Evolutionary conservation across 2,888 invertebrate genomes (phyloP).

Genomic region (Spatulosminthurus flaviceps): DNA sequence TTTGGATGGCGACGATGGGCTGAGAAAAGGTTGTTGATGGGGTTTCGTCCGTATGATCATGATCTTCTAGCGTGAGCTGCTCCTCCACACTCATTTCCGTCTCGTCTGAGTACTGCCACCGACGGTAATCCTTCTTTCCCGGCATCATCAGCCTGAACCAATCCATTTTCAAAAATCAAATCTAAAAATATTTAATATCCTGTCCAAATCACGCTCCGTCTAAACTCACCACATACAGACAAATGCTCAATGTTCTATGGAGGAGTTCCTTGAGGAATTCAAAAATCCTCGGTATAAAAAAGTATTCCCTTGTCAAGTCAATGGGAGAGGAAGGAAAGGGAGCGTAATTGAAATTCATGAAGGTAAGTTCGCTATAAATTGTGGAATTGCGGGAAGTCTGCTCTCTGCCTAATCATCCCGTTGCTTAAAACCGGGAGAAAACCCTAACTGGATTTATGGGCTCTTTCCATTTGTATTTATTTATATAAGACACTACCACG

Average conservation of each 20-base stretch:
- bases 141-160: conserved; percentile 39
- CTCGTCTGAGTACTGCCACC: conserved; percentile 63
- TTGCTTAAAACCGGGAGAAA: background rate
- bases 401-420: conserved; percentile 2
- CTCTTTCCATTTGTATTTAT: background rate
- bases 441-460: background rate
- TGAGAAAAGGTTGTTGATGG: conserved; percentile 58
- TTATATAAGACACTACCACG: background rate
- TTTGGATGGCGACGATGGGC: conserved; percentile 57
- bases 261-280: too few relatives aligned
- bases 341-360: conserved; percentile 39
- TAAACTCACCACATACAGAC: too few relatives aligned
- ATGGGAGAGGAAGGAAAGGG: conserved; percentile 9
- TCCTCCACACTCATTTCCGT: conserved; percentile 63
- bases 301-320: background rate
- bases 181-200: background rate
- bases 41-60: conserved; percentile 49
- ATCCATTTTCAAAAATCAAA: background rate
- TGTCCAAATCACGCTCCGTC: too few relatives aligned
- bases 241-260: too few relatives aligned
- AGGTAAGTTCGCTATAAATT: conserved; percentile 28
- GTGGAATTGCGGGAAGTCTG: background rate
- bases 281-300: too few relatives aligned
- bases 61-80: conserved; percentile 62
- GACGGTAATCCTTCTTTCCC: conserved; percentile 59